These are phyloP conservation scores for Lepidothrix coronata DNA, from an alignment of 2,113 vertebrate species.

Conservation along the genomic window DNA sequence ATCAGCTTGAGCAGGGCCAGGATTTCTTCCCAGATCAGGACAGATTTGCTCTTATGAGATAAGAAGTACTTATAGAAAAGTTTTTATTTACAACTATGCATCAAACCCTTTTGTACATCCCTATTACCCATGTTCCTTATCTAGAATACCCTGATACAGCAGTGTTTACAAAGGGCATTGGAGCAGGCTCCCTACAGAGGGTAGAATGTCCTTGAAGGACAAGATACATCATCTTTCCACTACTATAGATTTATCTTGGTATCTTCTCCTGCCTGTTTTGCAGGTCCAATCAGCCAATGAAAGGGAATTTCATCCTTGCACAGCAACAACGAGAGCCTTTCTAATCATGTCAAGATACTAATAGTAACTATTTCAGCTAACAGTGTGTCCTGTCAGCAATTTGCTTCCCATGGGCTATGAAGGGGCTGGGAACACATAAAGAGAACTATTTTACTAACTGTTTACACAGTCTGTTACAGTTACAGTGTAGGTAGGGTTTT, in stretches of 20 bases:
- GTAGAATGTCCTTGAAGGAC: neutral
- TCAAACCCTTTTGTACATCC: neutral
- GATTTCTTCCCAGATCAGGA: neutral
- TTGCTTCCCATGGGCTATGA: neutral
- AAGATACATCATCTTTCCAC: neutral
- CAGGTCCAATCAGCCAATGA: neutral
- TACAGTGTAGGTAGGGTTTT: neutral
- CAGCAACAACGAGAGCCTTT: neutral
- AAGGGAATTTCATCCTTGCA: neutral
- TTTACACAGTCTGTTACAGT: neutral
- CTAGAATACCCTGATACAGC: neutral
- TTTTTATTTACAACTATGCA: neutral
- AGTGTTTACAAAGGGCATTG: neutral
- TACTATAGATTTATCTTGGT: neutral
- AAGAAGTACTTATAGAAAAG: neutral
- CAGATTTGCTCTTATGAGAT: neutral
- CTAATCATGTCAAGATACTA: constrained; percentile 8
- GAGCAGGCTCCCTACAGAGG: neutral
- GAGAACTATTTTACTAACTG: neutral
- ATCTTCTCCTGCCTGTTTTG: neutral
- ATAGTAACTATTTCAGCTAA: constrained; percentile 24
- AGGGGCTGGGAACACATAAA: neutral
- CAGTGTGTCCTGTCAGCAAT: neutral
- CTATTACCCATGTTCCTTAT: neutral
- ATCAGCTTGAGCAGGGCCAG: neutral